A percentile compares a stretch with the other conserved stretches of the same genome.
These are phyloP conservation scores for Willisornis vidua DNA, from an alignment of 2,113 vertebrate genomes.

Conservation along the genomic window DNA sequence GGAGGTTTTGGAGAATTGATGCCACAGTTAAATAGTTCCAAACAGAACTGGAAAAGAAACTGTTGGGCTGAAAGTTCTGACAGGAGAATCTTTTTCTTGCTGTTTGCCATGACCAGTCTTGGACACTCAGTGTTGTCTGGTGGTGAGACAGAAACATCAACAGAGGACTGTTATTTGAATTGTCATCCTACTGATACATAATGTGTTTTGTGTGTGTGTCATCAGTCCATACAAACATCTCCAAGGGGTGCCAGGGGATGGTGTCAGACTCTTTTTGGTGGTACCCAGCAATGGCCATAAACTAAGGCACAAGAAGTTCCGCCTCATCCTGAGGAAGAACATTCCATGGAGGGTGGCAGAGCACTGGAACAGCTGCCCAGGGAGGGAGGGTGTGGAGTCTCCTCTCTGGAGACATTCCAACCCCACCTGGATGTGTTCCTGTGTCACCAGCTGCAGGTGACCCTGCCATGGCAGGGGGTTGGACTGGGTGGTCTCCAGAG, in stretches of 20 bases:
- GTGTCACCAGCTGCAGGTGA: not conserved
- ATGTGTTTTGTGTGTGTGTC: not conserved
- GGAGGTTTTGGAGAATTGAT: not conserved
- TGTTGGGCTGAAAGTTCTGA: not conserved
- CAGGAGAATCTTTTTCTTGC: not conserved
- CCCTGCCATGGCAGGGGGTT: not conserved
- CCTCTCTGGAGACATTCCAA: not conserved
- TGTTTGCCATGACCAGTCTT: rapidly evolving
- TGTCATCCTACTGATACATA: rapidly evolving
- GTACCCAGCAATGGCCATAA: not conserved
- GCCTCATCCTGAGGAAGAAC: not conserved
- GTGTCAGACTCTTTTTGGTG: not conserved
- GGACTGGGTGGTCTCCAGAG: not conserved
- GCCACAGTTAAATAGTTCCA: not conserved
- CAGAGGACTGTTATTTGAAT: not conserved
- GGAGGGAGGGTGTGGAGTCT: rapidly evolving
- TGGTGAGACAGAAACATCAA: not conserved
- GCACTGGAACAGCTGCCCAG: not conserved
- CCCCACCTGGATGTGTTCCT: not conserved
- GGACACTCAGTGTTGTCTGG: not conserved
- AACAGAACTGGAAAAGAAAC: not conserved
- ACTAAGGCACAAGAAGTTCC: not conserved
- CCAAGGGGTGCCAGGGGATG: no score
- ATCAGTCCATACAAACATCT: no score
- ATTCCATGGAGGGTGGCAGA: not conserved